phyloP scores from a whole-genome alignment of 2,888 invertebrate genomes.

The Leptopilina syphax region DNA sequence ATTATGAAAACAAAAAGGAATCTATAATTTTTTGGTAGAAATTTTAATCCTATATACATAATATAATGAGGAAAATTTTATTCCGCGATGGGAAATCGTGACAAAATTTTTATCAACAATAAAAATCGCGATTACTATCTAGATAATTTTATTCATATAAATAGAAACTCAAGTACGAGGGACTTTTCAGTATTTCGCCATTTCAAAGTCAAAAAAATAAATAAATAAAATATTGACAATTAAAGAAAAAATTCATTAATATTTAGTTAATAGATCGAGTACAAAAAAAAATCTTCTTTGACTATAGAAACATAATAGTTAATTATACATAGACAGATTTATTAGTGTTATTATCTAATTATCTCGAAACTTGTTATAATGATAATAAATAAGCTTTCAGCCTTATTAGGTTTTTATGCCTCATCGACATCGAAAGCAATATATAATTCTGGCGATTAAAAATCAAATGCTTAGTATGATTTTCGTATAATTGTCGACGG shows the following conservation, averaged over 20 bases:
- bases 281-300: slow-evolving; percentile 14
- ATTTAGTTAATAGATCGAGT: slow-evolving; percentile 21
- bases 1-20: not conserved
- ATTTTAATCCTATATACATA: slow-evolving; percentile 1
- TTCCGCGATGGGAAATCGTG: not conserved
- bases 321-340: slow-evolving; percentile 45
- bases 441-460: slow-evolving; percentile 12
- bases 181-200: slow-evolving; percentile 11
- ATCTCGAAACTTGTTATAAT: slow-evolving; percentile 53
- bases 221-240: slow-evolving; percentile 4
- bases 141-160: slow-evolving; percentile 24
- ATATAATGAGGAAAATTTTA: slow-evolving; percentile 11
- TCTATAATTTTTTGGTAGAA: not conserved
- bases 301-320: not conserved
- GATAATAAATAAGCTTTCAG: slow-evolving; percentile 53
- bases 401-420: slow-evolving; percentile 58
- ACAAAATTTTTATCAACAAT: slow-evolving; percentile 3
- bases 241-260: not conserved
- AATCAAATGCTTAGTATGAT: slow-evolving; percentile 32
- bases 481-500: slow-evolving; percentile 1
- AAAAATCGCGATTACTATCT: slow-evolving; percentile 5
- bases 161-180: not conserved
- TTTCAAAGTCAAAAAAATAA: not conserved
- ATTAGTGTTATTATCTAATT: slow-evolving; percentile 51
- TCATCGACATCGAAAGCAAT: slow-evolving; percentile 36